phyloP scores from a whole-genome alignment of 1,140 invertebrate genomes.

The Sitobion miscanthi region DNA sequence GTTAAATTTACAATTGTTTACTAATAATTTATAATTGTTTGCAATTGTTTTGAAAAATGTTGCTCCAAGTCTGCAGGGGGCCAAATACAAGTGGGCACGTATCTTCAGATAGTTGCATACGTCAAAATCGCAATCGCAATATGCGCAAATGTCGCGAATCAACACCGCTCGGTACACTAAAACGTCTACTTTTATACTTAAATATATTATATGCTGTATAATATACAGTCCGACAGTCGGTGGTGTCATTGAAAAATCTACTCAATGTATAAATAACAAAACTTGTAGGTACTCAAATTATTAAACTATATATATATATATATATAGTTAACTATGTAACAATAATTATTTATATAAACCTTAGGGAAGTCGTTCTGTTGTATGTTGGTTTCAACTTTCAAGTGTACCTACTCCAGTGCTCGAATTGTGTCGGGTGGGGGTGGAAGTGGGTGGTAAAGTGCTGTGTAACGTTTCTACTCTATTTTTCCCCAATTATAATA shows the following conservation, averaged over 20 bases:
- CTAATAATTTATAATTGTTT: too few relatives aligned
- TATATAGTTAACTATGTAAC: background rate
- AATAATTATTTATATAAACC: background rate
- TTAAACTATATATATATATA: background rate
- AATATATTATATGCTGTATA: background rate
- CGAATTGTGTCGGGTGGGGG: background rate
- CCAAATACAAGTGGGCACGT: too few relatives aligned
- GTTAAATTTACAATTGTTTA: too few relatives aligned
- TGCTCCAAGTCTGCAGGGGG: too few relatives aligned
- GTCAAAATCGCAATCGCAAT: background rate
- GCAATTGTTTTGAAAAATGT: too few relatives aligned
- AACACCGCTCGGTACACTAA: background rate
- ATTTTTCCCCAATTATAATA: background rate
- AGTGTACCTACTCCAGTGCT: background rate
- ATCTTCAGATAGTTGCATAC: background rate
- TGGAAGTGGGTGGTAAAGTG: background rate
- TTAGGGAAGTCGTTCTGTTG: too few relatives aligned
- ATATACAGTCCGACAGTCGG: background rate
- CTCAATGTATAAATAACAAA: background rate
- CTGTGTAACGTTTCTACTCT: background rate
- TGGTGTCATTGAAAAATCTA: background rate
- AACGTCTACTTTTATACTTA: background rate
- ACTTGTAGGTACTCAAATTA: background rate
- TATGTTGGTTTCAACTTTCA: background rate
- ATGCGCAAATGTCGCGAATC: background rate